Base-by-base conservation (phyloP, 1,140 invertebrate species). In the Harpegnathos saltator region DNA sequence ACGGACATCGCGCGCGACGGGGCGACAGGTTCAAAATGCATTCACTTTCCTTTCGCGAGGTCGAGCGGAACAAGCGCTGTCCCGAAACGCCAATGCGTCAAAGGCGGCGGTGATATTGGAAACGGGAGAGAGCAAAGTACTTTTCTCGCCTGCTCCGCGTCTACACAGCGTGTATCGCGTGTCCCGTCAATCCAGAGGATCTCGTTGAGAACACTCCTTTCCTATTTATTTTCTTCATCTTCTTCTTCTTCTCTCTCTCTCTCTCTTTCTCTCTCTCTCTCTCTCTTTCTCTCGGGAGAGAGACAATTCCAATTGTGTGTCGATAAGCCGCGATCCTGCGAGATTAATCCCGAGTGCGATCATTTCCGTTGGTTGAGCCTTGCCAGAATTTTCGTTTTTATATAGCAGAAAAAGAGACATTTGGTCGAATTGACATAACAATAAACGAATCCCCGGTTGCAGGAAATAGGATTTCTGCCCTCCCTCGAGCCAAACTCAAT, bases 31-130 rank as follows among this genome's bases (percentile, higher is more conserved):
- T 87, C 54, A 83, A 86, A 88, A 88, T 87, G 73, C 65, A 81
- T 88, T 88, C 77, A 56, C 78, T 84, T 84, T 78, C 52, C 74
- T 82, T 87, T 84, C 63, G 71, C 65, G 75, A 80, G 73, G 69
- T 77, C 85, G 74, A 68, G 44, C 63, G 81, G 84, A 89, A 91
- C 86, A 90, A 91, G 89, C 85, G 84, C 78, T 86, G 85, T 84
- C 90, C 83, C 68, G 66, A 77, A 83, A 85, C 72, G 80, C 50
- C 87, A 65, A 91, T 91, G 87, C 83, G 90, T 91, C 89, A 91
- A 91, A 89, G 86, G 84, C 84, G 82, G 83, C 83, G 86, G 88
- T 89, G 85, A 88, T 88, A 91, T 91, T 90, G 90, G 86, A 92
- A 91, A 91, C 85, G 88, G 75, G 85, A 88, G 58, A 78, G 86